A percentile compares a stretch with the other conserved stretches of the same genome.
phyloP scores from a whole-genome alignment of 2,797 vertebrate genomes.

The Pempheris klunzingeri region DNA sequence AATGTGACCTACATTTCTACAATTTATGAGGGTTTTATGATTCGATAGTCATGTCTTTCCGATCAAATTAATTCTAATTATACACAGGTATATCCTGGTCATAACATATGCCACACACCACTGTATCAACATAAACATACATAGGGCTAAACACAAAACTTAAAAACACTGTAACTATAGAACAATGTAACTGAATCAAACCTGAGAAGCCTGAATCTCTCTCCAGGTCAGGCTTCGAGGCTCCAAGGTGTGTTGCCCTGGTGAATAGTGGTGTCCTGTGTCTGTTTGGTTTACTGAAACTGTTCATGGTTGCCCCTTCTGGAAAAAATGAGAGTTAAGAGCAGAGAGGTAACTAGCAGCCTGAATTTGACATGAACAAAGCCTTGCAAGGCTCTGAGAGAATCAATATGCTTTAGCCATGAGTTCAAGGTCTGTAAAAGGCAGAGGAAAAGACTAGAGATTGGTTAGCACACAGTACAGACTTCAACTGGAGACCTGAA shows the following conservation, averaged over 20 bases:
- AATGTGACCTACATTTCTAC: slow-evolving; percentile 67
- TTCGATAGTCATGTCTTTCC: neutral
- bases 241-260: slow-evolving; percentile 64
- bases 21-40: slow-evolving; percentile 50
- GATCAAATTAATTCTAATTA: slow-evolving; percentile 18
- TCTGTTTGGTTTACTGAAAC: slow-evolving; percentile 57
- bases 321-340: neutral
- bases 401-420: neutral
- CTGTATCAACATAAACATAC: neutral
- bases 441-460: neutral
- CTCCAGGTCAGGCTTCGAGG: slow-evolving; percentile 85
- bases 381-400: neutral
- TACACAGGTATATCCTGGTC: neutral
- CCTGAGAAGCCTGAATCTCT: slow-evolving; percentile 93
- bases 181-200: slow-evolving; percentile 61
- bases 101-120: neutral
- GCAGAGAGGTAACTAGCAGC: neutral
- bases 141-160: neutral
- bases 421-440: neutral
- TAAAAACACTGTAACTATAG: neutral
- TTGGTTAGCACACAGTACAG: too few relatives aligned
- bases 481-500: neutral
- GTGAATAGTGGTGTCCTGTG: slow-evolving; percentile 63
- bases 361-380: neutral
- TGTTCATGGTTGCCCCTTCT: slow-evolving; percentile 65